These are phyloP conservation scores for Dusona sp. DNA, from an alignment of 2,888 invertebrate species.

Conservation along the genomic window DNA sequence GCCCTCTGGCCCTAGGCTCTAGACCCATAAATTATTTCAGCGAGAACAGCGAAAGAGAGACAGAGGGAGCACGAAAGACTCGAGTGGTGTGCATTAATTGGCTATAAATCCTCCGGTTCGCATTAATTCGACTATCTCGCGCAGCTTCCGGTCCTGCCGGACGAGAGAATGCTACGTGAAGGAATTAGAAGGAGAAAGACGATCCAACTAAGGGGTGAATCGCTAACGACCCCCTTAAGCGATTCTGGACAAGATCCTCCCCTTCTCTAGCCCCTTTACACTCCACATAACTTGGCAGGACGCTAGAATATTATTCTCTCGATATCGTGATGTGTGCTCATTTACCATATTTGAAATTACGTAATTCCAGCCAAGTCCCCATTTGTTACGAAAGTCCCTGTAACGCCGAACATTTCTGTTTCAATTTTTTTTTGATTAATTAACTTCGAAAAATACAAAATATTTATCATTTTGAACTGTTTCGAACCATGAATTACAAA, in stretches of 20 bases:
- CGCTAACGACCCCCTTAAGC: constrained; percentile 75
- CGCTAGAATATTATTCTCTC: constrained; percentile 13
- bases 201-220: constrained; percentile 65
- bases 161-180: constrained; percentile 49
- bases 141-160: constrained; percentile 72
- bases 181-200: constrained; percentile 14
- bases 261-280: constrained; percentile 15
- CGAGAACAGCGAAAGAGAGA: constrained; percentile 48
- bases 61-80: constrained; percentile 65
- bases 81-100: constrained; percentile 80
- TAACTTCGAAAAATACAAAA: neutral
- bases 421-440: neutral
- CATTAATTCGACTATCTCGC: constrained; percentile 80
- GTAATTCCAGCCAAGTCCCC: neutral
- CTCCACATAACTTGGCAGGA: neutral
- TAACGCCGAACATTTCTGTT: neutral
- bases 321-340: neutral
- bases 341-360: neutral
- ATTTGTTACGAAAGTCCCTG: neutral
- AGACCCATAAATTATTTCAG: constrained; percentile 74
- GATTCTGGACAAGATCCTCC: constrained; percentile 56
- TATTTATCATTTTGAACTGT: neutral
- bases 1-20: constrained; percentile 49
- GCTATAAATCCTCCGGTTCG: constrained; percentile 78
- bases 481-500: neutral